These are phyloP conservation scores for Phymastichus coffea DNA, from an alignment of 1,140 invertebrate species.

Conservation along the genomic window DNA sequence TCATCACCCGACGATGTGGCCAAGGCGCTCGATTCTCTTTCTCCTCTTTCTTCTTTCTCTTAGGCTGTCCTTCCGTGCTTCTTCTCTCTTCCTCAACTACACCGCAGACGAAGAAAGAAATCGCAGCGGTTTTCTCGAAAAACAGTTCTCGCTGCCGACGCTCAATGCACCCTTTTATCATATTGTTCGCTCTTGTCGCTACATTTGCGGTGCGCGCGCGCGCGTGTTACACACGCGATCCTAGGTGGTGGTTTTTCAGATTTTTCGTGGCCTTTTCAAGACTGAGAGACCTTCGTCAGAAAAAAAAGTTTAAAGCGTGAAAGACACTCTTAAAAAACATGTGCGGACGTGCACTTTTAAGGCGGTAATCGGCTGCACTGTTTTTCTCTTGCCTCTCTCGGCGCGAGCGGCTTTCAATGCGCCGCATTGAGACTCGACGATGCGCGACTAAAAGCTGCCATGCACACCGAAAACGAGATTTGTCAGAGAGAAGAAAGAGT, in stretches of 20 bases:
- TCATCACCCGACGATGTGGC: background rate
- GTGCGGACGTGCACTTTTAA: background rate
- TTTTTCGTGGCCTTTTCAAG: no score
- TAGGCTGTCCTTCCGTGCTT: background rate
- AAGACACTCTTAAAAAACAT: no score
- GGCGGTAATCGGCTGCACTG: background rate
- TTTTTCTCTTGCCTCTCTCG: background rate
- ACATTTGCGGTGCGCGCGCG: background rate
- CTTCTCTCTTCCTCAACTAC: background rate
- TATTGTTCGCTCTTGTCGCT: background rate
- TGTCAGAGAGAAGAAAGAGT: background rate
- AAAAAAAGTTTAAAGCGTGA: background rate
- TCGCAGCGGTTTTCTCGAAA: background rate
- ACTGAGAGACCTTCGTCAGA: background rate
- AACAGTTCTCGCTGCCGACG: no score
- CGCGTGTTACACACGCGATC: background rate
- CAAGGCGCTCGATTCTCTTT: background rate
- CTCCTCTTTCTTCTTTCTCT: background rate
- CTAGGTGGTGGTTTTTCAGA: background rate
- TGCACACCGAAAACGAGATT: no score
- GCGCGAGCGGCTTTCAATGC: background rate
- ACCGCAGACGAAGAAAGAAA: background rate
- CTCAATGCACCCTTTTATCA: background rate
- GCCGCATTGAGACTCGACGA: slow-evolving; percentile 3
- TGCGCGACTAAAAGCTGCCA: background rate